phyloP scores from a whole-genome alignment of 1,140 invertebrate genomes.

The Cydia splendana region DNA sequence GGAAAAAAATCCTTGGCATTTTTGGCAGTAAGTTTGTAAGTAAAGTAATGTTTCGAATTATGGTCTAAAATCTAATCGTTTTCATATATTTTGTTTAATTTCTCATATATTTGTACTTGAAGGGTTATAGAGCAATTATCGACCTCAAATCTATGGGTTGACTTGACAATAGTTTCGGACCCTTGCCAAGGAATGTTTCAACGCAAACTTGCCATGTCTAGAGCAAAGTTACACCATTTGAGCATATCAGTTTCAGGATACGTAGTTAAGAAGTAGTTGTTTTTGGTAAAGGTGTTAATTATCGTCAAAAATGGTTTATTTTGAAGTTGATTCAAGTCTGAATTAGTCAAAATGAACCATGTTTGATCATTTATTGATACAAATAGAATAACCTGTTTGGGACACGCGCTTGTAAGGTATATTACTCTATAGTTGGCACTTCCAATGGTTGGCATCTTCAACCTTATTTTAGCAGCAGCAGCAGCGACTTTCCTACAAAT shows the following conservation, averaged over 20 bases:
- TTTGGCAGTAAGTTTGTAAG: not conserved
- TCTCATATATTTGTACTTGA: not conserved
- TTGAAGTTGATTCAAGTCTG: not conserved
- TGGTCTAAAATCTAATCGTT: not conserved
- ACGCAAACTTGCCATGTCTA: conserved; percentile 17
- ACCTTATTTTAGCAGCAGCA: no score
- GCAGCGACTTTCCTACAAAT: no score
- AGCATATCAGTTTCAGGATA: conserved; percentile 64
- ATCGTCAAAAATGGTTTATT: not conserved
- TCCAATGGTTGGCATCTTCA: no score
- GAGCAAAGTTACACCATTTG: conserved; percentile 54
- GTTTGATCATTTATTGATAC: conserved; percentile 35
- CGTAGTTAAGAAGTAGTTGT: conserved; percentile 36
- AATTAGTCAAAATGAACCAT: not conserved
- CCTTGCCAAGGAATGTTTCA: conserved; percentile 4
- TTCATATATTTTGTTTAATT: not conserved
- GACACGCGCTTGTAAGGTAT: not conserved
- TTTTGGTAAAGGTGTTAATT: conserved; percentile 34
- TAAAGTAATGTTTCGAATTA: not conserved
- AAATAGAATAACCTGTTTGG: conserved; percentile 39
- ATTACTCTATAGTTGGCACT: not conserved
- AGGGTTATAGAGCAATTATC: not conserved
- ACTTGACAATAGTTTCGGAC: not conserved
- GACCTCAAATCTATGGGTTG: not conserved
- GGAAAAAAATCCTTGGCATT: not conserved